Evolutionary conservation across 1,140 invertebrate genomes (phyloP).

Genomic region (Tigriopus japonicus): DNA sequence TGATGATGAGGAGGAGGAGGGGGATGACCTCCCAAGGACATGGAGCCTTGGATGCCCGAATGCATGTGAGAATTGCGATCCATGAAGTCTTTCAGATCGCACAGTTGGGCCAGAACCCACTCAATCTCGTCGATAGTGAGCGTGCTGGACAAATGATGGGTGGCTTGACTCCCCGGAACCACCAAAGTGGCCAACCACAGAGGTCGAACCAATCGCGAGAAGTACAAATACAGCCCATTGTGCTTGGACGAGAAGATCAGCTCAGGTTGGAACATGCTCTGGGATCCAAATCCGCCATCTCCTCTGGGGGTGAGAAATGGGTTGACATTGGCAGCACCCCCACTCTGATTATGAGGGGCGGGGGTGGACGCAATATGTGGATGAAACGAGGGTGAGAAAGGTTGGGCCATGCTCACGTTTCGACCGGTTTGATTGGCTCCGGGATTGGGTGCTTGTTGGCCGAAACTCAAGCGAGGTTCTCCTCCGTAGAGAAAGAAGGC

Average conservation of each 20-base stretch:
- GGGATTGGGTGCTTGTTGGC: not conserved
- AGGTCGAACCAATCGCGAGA: constrained; percentile 60
- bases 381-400: constrained; percentile 6
- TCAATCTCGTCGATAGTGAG: constrained; percentile 35
- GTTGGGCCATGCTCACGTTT: not conserved
- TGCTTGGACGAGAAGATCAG: constrained; percentile 63
- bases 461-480: constrained; percentile 32
- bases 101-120: constrained; percentile 37
- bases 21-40: no score
- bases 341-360: constrained; percentile 13
- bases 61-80: constrained; percentile 37
- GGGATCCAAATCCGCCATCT: not conserved
- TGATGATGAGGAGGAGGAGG: not conserved
- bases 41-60: not conserved
- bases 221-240: constrained; percentile 75
- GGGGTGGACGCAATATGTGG: constrained; percentile 18
- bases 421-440: not conserved
- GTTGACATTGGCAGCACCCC: not conserved
- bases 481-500: constrained; percentile 83
- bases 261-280: constrained; percentile 24
- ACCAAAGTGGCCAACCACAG: constrained; percentile 41
- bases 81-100: constrained; percentile 40
- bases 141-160: constrained; percentile 23
- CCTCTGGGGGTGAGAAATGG: no score
- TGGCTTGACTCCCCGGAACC: not conserved